Percentiles rank a stretch among this genome's conserved stretches.
phyloP scores from a whole-genome alignment of 2,113 vertebrate genomes.

The Passer montanus region DNA sequence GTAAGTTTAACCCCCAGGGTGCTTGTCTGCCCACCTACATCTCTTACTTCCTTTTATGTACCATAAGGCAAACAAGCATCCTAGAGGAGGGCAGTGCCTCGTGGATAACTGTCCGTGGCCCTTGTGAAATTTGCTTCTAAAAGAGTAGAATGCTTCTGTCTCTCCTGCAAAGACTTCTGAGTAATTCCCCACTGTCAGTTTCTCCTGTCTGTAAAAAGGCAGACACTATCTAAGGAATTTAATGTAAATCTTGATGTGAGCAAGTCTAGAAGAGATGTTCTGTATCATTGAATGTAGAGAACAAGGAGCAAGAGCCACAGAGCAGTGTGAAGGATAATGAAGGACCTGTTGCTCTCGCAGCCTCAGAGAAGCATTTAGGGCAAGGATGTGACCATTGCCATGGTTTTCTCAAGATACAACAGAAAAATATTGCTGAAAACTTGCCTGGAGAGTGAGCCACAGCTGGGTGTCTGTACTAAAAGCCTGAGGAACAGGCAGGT shows the following conservation, averaged over 20 bases:
- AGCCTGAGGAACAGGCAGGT: rapidly evolving
- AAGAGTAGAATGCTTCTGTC: background rate
- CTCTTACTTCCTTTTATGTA: background rate
- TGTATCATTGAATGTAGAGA: rapidly evolving
- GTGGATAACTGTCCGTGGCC: background rate
- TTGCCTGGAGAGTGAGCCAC: background rate
- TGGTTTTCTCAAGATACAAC: background rate
- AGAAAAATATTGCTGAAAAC: background rate
- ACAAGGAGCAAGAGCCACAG: background rate
- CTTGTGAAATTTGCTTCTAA: background rate
- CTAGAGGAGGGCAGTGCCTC: background rate
- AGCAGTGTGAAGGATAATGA: background rate
- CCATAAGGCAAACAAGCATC: background rate
- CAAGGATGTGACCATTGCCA: background rate
- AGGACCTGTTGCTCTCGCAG: background rate
- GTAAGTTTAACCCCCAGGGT: slow-evolving; percentile 59
- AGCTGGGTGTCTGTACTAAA: background rate
- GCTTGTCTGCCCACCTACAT: background rate
- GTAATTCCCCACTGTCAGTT: background rate
- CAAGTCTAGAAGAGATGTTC: background rate
- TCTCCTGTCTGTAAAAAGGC: background rate
- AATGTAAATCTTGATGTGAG: background rate
- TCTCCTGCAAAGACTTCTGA: background rate
- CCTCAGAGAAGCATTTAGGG: background rate
- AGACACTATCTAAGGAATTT: background rate